Percentiles rank a stretch among this genome's conserved stretches.
phyloP scores from a whole-genome alignment of 37 sponge, comb jelly and placozoan species.

The Tethya wilhelma region DNA sequence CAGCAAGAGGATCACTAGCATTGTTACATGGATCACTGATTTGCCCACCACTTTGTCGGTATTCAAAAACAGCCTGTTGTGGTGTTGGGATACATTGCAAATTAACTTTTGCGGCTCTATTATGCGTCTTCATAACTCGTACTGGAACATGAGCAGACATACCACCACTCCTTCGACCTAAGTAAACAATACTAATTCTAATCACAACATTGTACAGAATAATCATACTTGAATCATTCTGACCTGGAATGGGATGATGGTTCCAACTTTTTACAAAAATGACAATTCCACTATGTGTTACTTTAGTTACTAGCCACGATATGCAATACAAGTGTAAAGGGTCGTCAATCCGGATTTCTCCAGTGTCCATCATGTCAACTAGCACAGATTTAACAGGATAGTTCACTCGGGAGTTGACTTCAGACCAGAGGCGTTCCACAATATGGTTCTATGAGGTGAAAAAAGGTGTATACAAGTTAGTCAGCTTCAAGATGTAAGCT shows the following conservation, averaged over 20 bases:
- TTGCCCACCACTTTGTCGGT: conserved; percentile 12
- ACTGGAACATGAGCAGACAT: neutral
- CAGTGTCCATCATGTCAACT: conserved; percentile 28
- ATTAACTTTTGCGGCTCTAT: conserved; percentile 20
- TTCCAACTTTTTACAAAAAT: neutral
- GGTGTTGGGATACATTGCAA: neutral
- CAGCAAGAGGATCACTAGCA: conserved; percentile 31
- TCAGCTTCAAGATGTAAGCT: neutral
- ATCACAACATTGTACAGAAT: neutral
- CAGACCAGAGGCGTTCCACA: conserved; percentile 59
- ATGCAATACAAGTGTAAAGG: conserved; percentile 43
- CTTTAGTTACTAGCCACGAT: conserved; percentile 49
- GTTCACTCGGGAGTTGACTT: conserved; percentile 62
- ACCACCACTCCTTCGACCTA: neutral
- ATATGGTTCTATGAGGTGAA: conserved; percentile 52
- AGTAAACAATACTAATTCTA: neutral
- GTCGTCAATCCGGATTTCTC: conserved; percentile 20
- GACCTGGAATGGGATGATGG: neutral
- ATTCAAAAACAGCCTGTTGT: conserved; percentile 1
- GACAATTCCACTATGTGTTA: neutral
- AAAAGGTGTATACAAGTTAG: neutral
- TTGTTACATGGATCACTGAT: neutral
- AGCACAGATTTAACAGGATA: conserved; percentile 60
- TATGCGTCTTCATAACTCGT: neutral
- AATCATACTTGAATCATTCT: neutral